Base-by-base conservation (phyloP, 2,113 vertebrate genomes). In the Jaculus jaculus region DNA sequence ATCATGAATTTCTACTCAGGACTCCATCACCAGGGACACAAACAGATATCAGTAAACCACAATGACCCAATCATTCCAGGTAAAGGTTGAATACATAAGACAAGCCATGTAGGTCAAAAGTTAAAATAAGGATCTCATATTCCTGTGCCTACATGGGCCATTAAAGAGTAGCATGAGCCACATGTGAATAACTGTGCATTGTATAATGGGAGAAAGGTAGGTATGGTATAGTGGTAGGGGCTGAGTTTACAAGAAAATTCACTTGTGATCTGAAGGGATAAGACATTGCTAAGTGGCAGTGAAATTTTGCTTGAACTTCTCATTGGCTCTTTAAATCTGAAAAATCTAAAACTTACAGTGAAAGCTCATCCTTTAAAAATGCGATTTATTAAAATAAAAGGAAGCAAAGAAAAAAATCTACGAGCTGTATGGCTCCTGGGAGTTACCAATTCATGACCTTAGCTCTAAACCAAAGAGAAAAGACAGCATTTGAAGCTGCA, bases 261-360 rank as follows among this genome's bases (percentile, higher is more conserved):
- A 71, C 39, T n/a, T 34, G 32, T 79, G 42, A 65, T 75, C 21
- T 58, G 54, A 80, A 87, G 20, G 30, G 9, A 75, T 12, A n/a
- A 88, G 68, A 74, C 11, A 3, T 66, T 34, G 42, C 32, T 84
- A 23, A 17, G 10, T 30, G 65, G 15, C 21, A 30, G 7, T 6
- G 37, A 84, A 92, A 58, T 71, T 77, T 54, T 87, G 16, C 61
- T 32, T 77, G 23, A 18, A 51, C 26, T 83, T 87, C 71, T 37
- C 26, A 26, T 2, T 66, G 26, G 0, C 30, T 34, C 37, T 39
- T 63, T 68, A 72, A 84, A 69, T 34, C 32, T 83, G 26, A 15
- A 74, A 74, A 75, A 84, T 69, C 78, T 80, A 87, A 92, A 87
- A 84, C 51, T 34, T 90, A 51, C 47, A 77, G 58, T 24, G 23